phyloP scores from a whole-genome alignment of 1,140 invertebrate species.

The Littorina saxatilis region DNA sequence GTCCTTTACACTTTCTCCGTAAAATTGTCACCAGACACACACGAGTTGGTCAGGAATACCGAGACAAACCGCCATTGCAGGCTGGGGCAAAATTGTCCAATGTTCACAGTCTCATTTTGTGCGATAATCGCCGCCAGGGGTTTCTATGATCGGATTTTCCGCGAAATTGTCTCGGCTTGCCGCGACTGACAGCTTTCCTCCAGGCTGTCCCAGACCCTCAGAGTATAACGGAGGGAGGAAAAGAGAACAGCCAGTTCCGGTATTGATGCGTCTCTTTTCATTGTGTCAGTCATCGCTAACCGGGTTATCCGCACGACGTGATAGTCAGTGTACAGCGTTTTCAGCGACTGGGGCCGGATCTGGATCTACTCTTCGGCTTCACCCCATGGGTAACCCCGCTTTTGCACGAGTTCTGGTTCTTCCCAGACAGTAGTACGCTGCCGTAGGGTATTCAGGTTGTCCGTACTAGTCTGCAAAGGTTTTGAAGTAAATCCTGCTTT shows the following conservation, averaged over 20 bases:
- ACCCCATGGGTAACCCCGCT: no score
- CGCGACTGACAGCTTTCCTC: slow-evolving; percentile 9
- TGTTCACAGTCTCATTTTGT: background rate
- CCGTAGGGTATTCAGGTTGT: no score
- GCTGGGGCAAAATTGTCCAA: background rate
- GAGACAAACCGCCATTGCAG: background rate
- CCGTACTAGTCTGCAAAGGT: no score
- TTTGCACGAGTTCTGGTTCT: no score
- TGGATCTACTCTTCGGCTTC: no score
- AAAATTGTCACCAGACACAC: no score
- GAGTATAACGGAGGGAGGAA: background rate
- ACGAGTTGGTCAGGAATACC: background rate
- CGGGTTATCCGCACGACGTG: background rate
- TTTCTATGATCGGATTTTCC: slow-evolving; percentile 7
- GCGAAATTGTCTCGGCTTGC: slow-evolving; percentile 14
- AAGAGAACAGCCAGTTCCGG: background rate
- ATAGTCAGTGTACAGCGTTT: no score
- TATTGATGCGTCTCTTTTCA: background rate
- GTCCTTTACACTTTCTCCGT: no score
- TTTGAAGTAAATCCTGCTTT: no score
- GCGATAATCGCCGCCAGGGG: background rate
- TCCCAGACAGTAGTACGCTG: no score
- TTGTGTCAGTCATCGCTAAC: slow-evolving; percentile 3
- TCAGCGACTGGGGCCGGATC: no score
- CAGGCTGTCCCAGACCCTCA: background rate